Base-by-base conservation (phyloP, 2,113 vertebrate genomes). In the Phylloscopus trochilus region DNA sequence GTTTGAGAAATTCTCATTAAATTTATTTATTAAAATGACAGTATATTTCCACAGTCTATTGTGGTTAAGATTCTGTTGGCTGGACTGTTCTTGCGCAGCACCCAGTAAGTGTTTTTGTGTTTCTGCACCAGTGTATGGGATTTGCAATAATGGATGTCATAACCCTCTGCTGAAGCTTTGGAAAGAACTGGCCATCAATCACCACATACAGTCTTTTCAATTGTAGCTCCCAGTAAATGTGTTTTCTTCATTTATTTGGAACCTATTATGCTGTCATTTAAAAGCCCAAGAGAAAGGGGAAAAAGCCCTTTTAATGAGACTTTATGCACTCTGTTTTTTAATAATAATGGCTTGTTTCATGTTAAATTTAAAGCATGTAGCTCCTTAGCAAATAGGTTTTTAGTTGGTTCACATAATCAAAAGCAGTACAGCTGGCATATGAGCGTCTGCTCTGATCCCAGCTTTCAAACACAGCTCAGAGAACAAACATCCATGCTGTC, bases 71-170 rank as follows among this genome's bases (percentile, higher is more conserved):
- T 79, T 94, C 58, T 49, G 23, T 66, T 89, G 83, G 72, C 79
- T 88, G 78, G 39, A 47, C 72, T 33, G 24, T 73, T 92, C 11
- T 58, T 52, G 53, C 63, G 51, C 3, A 1, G 66, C 68, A 90
- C 66, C 67, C 39, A 75, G 68, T 11, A 21, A 69, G 52, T 55
- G 44, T 41, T 83, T 67, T 64, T 83, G 37, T 70, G 49, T 94
- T 95, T 95, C 88, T 90, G 86, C 92, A 68, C 67, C 9, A 24
- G 64, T 28, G 62, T 82, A 59, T 53, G 84, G 88, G 73, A 91
- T 95, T 89, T 94, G 80, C 92, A 64, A 13, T 96, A 96, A 97
- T 97, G 95, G 88, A 88, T 97, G 92, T 95, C 88, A 74, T 91
- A 96, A 93, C 83, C 90, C 52, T 73, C 66, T 3, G 19, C 81